A percentile compares a stretch with the other conserved stretches of the same genome.
Evolutionary conservation across 2,888 invertebrate species (phyloP).

Genomic region (Anthrax anthrax): DNA sequence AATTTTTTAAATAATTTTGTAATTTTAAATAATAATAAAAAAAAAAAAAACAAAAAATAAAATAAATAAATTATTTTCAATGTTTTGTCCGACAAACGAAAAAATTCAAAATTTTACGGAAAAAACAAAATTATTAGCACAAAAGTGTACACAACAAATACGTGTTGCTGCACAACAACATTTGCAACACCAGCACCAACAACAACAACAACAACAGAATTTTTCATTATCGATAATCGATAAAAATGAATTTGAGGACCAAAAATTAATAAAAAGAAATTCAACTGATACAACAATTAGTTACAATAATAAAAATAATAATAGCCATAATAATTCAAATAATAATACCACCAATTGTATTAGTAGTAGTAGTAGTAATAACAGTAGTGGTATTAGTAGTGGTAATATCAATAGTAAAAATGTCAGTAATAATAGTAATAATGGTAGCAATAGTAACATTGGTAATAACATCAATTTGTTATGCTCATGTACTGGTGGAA

Average conservation of each 20-base stretch:
- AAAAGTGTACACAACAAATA: slow-evolving; percentile 25
- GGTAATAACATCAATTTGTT: slow-evolving; percentile 29
- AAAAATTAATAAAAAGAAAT: too few species aligned
- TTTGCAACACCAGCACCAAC: slow-evolving; percentile 16
- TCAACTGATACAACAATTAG: neutral
- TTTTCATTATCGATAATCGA: neutral
- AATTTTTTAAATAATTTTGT: too few species aligned
- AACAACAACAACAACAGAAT: slow-evolving; percentile 16
- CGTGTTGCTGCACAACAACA: slow-evolving; percentile 19
- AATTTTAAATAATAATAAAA: too few species aligned
- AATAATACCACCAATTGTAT: neutral
- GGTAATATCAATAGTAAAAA: neutral
- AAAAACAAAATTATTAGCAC: slow-evolving; percentile 27
- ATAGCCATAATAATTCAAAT: neutral
- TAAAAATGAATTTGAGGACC: slow-evolving; percentile 5
- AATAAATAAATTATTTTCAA: slow-evolving; percentile 8
- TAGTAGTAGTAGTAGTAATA: too few species aligned
- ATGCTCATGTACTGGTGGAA: slow-evolving; percentile 29
- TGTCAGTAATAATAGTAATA: neutral
- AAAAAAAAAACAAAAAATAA: neutral
- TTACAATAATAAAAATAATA: neutral
- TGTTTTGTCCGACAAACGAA: slow-evolving; percentile 29
- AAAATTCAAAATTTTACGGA: slow-evolving; percentile 19
- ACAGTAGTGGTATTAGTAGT: too few species aligned
- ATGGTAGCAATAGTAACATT: slow-evolving; percentile 13